These are phyloP conservation scores for Cirrhinus molitorella DNA, from an alignment of 2,797 vertebrate species.

Conservation along the genomic window DNA sequence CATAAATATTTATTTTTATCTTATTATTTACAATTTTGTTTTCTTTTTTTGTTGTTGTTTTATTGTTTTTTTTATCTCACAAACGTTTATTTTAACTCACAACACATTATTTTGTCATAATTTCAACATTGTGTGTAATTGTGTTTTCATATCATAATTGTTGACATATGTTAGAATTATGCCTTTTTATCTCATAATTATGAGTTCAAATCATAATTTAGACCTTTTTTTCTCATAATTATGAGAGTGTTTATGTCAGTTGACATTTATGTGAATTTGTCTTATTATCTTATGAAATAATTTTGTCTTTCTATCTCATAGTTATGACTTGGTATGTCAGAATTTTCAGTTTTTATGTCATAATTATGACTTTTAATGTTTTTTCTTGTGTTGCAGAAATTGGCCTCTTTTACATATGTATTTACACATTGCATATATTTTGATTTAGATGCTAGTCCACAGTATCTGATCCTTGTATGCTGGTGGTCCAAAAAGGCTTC, in stretches of 20 bases:
- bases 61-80: neutral
- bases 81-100: neutral
- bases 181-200: neutral
- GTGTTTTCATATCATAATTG: too few species aligned
- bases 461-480: neutral
- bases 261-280: neutral
- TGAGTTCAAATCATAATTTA: neutral
- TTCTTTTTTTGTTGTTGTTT: neutral
- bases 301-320: neutral
- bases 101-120: neutral
- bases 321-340: neutral
- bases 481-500: neutral
- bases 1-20: neutral
- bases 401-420: neutral
- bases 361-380: too few species aligned
- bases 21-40: neutral
- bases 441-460: neutral
- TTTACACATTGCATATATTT: neutral
- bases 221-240: neutral
- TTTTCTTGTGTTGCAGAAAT: neutral
- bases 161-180: neutral
- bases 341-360: too few species aligned
- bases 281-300: too few species aligned
- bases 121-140: neutral
- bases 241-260: neutral